Evolutionary conservation across 2,113 vertebrate species (phyloP).

Genomic region (Syngnathus typhle): DNA sequence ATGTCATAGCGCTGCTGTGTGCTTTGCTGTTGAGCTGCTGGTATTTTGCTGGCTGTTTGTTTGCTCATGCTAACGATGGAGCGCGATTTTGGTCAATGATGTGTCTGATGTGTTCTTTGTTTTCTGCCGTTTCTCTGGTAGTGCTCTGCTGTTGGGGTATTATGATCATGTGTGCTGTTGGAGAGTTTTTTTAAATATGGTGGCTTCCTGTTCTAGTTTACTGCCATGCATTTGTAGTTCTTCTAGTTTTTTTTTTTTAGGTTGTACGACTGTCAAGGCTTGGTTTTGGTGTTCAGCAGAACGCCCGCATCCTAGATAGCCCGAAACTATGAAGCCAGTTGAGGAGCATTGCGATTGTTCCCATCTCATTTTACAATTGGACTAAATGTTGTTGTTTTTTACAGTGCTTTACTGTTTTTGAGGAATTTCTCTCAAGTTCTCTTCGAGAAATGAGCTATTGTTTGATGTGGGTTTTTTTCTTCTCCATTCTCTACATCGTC

Average conservation of each 20-base stretch:
- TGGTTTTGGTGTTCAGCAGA: neutral
- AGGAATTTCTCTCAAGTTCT: neutral
- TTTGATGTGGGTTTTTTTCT: neutral
- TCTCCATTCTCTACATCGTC: too few species aligned
- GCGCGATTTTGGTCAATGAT: neutral
- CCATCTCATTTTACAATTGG: neutral
- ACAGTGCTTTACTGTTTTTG: neutral
- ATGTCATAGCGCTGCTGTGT: neutral
- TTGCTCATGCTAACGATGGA: neutral
- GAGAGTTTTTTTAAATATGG: neutral
- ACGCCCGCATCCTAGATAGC: neutral
- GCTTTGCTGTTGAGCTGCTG: neutral
- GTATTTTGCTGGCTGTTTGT: neutral
- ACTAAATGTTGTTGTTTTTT: neutral
- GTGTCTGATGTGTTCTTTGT: neutral
- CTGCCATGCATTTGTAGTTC: neutral
- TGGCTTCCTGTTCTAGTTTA: neutral
- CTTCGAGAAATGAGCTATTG: neutral
- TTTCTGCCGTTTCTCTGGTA: neutral
- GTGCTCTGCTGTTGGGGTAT: neutral
- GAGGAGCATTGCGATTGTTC: neutral
- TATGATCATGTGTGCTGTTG: neutral
- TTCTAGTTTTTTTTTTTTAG: neutral
- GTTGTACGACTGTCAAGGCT: neutral
- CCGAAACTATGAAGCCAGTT: neutral